A percentile compares a stretch with the other conserved stretches of the same genome.
Conservation (phyloP, 1,140 invertebrate species). For the Sitophilus oryzae region DNA sequence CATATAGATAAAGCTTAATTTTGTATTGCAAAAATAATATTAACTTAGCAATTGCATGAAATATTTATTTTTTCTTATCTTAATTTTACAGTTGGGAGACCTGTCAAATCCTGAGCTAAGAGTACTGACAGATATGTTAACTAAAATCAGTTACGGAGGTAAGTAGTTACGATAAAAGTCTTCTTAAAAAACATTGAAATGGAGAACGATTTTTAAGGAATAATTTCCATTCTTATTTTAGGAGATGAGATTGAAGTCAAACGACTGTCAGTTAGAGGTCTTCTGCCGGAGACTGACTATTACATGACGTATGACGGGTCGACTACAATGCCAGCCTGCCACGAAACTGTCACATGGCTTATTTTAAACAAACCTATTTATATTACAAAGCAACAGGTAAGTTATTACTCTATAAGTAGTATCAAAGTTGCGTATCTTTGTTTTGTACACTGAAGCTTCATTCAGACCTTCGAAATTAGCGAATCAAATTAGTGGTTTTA, state of each 20-base stretch:
- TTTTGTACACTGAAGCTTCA: neutral
- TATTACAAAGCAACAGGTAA: slow-evolving; percentile 88
- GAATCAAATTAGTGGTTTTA: too few relatives aligned
- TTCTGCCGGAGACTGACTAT: slow-evolving; percentile 86
- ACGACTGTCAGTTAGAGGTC: slow-evolving; percentile 72
- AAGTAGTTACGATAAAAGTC: slow-evolving; percentile 43
- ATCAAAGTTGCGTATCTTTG: neutral
- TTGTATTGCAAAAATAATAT: too few relatives aligned
- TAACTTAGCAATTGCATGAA: too few relatives aligned
- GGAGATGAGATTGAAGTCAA: slow-evolving; percentile 76
- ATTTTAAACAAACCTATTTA: slow-evolving; percentile 96
- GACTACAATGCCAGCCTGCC: slow-evolving; percentile 87
- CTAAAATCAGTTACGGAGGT: slow-evolving; percentile 83
- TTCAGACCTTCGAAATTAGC: neutral
- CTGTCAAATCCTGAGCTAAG: slow-evolving; percentile 79
- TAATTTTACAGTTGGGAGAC: slow-evolving; percentile 70
- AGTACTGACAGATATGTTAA: slow-evolving; percentile 79
- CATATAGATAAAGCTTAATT: too few relatives aligned
- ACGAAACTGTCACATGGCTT: slow-evolving; percentile 92
- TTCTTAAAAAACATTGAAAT: neutral
- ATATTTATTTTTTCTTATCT: too few relatives aligned
- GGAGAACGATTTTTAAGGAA: slow-evolving; percentile 1
- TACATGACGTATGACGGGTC: slow-evolving; percentile 98
- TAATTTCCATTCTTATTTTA: slow-evolving; percentile 40
- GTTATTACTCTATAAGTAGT: neutral